Evolutionary conservation across 2,113 vertebrate species (phyloP), one percentile per base, ranked within the genome.

Genomic region (Abramis brama): DNA sequence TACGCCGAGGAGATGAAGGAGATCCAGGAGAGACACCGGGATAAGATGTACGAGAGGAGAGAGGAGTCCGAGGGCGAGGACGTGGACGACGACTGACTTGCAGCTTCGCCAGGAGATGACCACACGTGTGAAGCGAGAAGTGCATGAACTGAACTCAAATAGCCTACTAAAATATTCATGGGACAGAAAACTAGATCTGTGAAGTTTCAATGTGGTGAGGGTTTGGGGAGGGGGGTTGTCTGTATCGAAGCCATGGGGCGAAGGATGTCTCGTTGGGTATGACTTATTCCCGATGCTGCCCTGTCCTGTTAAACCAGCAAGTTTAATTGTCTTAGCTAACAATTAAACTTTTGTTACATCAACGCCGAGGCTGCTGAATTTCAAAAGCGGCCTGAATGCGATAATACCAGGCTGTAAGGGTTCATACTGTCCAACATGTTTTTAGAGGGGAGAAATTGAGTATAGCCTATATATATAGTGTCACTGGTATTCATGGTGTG

Each of bases 1-100:
- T 99, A 99, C 90, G 97, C 97, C 4, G 97, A 99, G 85, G 97
- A 98, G 95, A 99, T 99, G 98, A 97, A 97, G 87, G 97, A 98
- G 93, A 98, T 99, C 95, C 98, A 99, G 92, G 97, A 98, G 88
- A 90, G 96, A 71, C 96, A 97, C 91, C 89, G 96, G 90, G 97
- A 98, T 79, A 98, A 98, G 91, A 95, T 96, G 84, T 98, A 97
- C 87, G 97, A 98, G 90, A 93, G 96, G 9, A 94, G 95, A 33
- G 97, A 98, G n/a, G 97, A 98, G 91, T 97, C 97, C 0, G 97
- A 99, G 88, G 96, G 96, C 0, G 97, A 99, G 77, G 97, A 98
- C 78, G 96, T 95, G 94, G 97, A 99, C 5, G 97, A 99, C 93
- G 97, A 98, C 88, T 99, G 96, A 97, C 86, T 23, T 23, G 27